Conservation (phyloP, 2,113 vertebrate genomes). For the Silurus asotus region DNA sequence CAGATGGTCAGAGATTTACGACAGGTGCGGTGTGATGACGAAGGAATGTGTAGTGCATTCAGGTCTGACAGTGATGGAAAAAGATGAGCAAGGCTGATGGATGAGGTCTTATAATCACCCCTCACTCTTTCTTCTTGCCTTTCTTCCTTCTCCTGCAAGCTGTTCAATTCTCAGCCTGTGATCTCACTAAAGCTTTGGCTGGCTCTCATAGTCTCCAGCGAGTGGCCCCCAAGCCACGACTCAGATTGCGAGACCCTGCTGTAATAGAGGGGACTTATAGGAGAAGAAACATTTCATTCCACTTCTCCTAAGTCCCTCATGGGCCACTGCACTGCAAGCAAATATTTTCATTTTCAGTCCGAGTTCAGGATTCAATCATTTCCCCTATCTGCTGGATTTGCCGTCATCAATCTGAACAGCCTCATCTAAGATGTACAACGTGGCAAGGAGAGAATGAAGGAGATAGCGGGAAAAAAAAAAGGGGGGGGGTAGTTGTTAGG, state of each 20-base stretch:
- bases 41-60: slow-evolving; percentile 27
- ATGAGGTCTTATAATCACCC: slow-evolving; percentile 16
- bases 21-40: slow-evolving; percentile 34
- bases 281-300: slow-evolving; percentile 35
- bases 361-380: slow-evolving; percentile 64
- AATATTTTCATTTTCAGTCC: slow-evolving; percentile 60
- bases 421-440: slow-evolving; percentile 34
- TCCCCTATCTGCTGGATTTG: slow-evolving; percentile 56
- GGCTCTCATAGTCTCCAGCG: slow-evolving; percentile 12
- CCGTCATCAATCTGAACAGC: slow-evolving; percentile 60
- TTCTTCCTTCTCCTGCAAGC: slow-evolving; percentile 3
- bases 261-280: slow-evolving; percentile 16
- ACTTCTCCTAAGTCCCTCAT: slow-evolving; percentile 42
- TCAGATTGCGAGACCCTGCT: slow-evolving; percentile 26
- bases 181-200: slow-evolving; percentile 30
- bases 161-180: slow-evolving; percentile 23
- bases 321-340: slow-evolving; percentile 56
- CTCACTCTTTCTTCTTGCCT: background rate
- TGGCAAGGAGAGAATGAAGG: slow-evolving; percentile 21
- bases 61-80: slow-evolving; percentile 38
- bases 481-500: too few species aligned
- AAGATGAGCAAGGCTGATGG: slow-evolving; percentile 28
- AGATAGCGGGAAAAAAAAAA: background rate
- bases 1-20: slow-evolving; percentile 18
- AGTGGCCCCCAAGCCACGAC: background rate